Percentiles rank a stretch among this genome's conserved stretches.
Evolutionary conservation across 2,888 invertebrate species (phyloP).

Genomic region (Iphiclides podalirius): DNA sequence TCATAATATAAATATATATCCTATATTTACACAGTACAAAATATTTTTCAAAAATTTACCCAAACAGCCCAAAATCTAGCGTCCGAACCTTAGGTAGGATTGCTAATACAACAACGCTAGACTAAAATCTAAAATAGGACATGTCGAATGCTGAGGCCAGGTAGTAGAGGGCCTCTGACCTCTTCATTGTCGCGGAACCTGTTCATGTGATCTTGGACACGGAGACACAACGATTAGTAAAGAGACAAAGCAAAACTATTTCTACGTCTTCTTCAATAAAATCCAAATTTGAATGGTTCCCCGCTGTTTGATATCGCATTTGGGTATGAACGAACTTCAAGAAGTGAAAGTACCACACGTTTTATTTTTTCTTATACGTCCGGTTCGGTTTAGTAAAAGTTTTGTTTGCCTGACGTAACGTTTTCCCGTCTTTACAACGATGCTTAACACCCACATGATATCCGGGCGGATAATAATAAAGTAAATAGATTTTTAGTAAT

Average conservation of each 20-base stretch:
- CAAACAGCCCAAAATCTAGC: no score
- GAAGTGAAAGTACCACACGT: constrained; percentile 65
- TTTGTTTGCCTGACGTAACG: constrained; percentile 64
- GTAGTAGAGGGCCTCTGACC: constrained; percentile 57
- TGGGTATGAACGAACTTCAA: constrained; percentile 35
- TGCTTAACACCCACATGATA: constrained; percentile 16
- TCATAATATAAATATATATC: no score
- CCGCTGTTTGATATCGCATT: constrained; percentile 34
- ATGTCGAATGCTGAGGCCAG: constrained; percentile 1
- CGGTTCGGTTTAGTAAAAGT: constrained; percentile 70
- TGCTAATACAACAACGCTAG: no score
- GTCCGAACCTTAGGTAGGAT: no score
- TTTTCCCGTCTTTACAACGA: constrained; percentile 38
- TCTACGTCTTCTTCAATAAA: constrained; percentile 27
- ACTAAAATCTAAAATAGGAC: no score
- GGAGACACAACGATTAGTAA: constrained; percentile 20
- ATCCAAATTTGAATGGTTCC: constrained; percentile 30
- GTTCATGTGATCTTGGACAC: constrained; percentile 19
- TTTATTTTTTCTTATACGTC: constrained; percentile 62
- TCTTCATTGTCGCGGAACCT: constrained; percentile 54
- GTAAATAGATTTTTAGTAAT: constrained; percentile 12
- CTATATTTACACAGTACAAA: no score
- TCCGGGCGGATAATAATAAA: neutral
- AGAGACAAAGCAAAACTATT: constrained; percentile 25
- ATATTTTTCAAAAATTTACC: no score